Conservation (phyloP, 2,888 invertebrate genomes). For the Diarsia rubi region DNA sequence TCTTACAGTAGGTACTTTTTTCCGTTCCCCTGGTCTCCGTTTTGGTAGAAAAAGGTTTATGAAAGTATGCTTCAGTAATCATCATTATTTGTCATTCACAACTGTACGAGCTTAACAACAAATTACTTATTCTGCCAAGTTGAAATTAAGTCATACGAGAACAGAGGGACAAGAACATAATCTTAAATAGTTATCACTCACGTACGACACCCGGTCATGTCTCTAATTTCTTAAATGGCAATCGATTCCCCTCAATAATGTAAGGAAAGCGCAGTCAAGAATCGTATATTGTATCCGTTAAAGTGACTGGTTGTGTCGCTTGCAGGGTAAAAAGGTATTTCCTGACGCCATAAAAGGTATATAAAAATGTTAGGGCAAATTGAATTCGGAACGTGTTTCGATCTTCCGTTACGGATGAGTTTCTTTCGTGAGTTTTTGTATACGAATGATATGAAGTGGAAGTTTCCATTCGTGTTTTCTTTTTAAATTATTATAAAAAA, state of each 20-base stretch:
- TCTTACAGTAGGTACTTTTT: background rate
- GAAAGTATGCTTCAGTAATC: background rate
- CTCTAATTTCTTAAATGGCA: background rate
- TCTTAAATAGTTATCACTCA: background rate
- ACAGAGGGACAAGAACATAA: background rate
- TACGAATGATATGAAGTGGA: conserved; percentile 35
- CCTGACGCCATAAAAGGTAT: conserved; percentile 53
- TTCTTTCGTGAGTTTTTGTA: conserved; percentile 29
- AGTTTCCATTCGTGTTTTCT: conserved; percentile 19
- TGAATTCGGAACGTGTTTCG: conserved; percentile 63
- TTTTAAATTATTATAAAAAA: background rate
- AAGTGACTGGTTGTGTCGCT: conserved; percentile 31
- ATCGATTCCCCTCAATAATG: background rate
- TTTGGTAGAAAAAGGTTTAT: background rate
- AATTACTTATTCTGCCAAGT: background rate
- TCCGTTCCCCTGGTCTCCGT: background rate
- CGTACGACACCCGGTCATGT: background rate
- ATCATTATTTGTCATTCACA: background rate
- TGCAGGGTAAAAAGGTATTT: conserved; percentile 47
- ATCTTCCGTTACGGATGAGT: conserved; percentile 41
- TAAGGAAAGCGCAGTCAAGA: conserved; percentile 10
- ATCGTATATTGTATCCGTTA: conserved; percentile 12
- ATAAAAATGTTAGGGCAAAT: conserved; percentile 64
- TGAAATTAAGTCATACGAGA: background rate
- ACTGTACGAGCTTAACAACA: background rate